Evolutionary conservation across 2,888 invertebrate genomes (phyloP), one percentile per base, ranked within the genome.

Genomic region (Pelosia muscerda): DNA sequence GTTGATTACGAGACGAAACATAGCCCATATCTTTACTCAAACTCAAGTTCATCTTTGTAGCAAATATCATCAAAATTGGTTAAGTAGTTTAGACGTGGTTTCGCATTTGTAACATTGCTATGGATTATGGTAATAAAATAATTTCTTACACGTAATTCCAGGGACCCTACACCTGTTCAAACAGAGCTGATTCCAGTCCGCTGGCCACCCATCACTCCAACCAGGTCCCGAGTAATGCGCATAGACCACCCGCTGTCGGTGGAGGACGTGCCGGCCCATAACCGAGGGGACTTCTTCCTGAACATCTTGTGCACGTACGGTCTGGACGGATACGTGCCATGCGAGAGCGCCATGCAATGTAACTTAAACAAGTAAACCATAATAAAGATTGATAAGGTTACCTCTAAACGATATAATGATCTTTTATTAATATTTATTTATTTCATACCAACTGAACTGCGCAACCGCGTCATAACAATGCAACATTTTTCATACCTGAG

Each of bases 301-400:
- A 71, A 75, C 4, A 68, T 92, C 61, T 83, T 95, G 54, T 94
- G 94, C 71, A 78, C 83, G n/a, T 85, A 92, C 71, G 94, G 94
- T 0, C 84, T 77, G 28, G 69, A 70, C 0, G 94, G 94, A 0
- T 90, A 88, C 69, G 94, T 93, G 71, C 94, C 94, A 0, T 95
- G 94, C 67, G 85, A 90, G 1, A 89, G 89, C 64, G 77, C 80
- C 23, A 81, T 81, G 79, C 79, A 73, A 60, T 90, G 90, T 70
- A 76, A 78, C 49, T 8, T 69, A 22, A 38, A 75, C 2, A 4
- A 63, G 22, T 63, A 34, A 56, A 28, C 31, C 53, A 4, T 3
- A 2, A 49, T 25, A 11, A 19, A 56, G 0, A 61, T n/a, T 31
- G 2, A 5, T n/a, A 5, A 19, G 26, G 10, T 6, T 0, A 28